phyloP scores from a whole-genome alignment of 2,888 invertebrate genomes.

The Ctena decussata region DNA sequence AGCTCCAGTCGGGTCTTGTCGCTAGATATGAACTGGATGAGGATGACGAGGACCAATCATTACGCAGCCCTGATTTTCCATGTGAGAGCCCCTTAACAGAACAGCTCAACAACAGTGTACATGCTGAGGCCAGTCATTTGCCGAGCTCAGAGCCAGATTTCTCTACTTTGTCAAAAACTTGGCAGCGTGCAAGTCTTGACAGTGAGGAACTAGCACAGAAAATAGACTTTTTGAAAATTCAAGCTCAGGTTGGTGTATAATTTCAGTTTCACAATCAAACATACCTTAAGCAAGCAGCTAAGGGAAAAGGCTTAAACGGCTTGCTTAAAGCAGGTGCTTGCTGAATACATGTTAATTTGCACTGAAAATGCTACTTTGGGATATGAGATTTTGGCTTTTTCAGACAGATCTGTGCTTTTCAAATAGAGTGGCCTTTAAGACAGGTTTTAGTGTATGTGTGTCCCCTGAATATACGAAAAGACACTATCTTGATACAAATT shows the following conservation, averaged over 20 bases:
- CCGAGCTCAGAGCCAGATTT: slow-evolving; percentile 55
- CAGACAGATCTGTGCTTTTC: too few relatives aligned
- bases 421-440: too few relatives aligned
- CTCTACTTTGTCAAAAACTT: slow-evolving; percentile 57
- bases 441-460: too few relatives aligned
- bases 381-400: too few relatives aligned
- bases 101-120: not conserved
- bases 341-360: too few relatives aligned
- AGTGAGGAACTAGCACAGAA: slow-evolving; percentile 78
- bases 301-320: too few relatives aligned
- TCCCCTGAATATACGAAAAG: too few relatives aligned
- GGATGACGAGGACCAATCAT: slow-evolving; percentile 43
- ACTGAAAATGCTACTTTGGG: too few relatives aligned
- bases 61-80: slow-evolving; percentile 62
- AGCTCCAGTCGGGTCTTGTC: slow-evolving; percentile 61
- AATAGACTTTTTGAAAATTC: slow-evolving; percentile 82
- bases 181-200: slow-evolving; percentile 66
- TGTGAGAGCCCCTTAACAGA: slow-evolving; percentile 44
- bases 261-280: too few relatives aligned
- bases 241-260: slow-evolving; percentile 77
- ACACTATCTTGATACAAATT: too few relatives aligned
- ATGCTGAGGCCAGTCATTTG: not conserved
- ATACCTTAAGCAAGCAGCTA: too few relatives aligned
- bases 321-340: too few relatives aligned
- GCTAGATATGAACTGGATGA: slow-evolving; percentile 75